Percentiles rank a stretch among this genome's conserved stretches.
These are phyloP conservation scores for Chelon labrosus DNA, from an alignment of 2,797 vertebrate species.

Conservation along the genomic window DNA sequence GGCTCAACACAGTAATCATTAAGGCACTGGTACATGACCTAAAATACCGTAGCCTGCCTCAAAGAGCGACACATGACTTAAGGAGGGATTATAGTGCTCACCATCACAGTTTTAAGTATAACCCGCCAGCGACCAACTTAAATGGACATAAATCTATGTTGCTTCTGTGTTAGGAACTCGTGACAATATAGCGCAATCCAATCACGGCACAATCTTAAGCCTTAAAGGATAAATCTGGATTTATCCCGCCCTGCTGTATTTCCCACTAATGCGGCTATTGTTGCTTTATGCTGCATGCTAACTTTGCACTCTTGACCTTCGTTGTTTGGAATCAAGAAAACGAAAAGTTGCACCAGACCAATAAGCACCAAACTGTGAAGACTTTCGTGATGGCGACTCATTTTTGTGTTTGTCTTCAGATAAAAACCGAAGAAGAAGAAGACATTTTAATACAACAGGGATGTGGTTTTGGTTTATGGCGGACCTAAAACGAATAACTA, in stretches of 20 bases:
- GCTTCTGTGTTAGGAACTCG: not conserved
- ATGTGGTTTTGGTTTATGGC: too few species aligned
- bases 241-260: not conserved
- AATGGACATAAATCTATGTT: not conserved
- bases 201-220: not conserved
- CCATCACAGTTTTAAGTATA: not conserved
- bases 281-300: not conserved
- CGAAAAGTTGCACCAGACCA: not conserved
- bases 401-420: too few species aligned
- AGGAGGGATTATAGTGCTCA: slow-evolving; percentile 21
- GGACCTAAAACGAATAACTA: too few species aligned
- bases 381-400: too few species aligned
- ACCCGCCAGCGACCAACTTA: not conserved
- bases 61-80: slow-evolving; percentile 22
- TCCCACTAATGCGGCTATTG: not conserved
- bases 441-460: too few species aligned
- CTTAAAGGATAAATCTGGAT: slow-evolving; percentile 1
- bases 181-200: not conserved
- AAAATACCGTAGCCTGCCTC: not conserved
- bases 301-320: not conserved
- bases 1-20: not conserved
- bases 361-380: too few species aligned
- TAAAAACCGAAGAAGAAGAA: too few species aligned
- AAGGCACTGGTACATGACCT: too few species aligned
- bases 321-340: not conserved